These are phyloP conservation scores for Pterostichus madidus DNA, from an alignment of 2,888 invertebrate species.

Conservation along the genomic window DNA sequence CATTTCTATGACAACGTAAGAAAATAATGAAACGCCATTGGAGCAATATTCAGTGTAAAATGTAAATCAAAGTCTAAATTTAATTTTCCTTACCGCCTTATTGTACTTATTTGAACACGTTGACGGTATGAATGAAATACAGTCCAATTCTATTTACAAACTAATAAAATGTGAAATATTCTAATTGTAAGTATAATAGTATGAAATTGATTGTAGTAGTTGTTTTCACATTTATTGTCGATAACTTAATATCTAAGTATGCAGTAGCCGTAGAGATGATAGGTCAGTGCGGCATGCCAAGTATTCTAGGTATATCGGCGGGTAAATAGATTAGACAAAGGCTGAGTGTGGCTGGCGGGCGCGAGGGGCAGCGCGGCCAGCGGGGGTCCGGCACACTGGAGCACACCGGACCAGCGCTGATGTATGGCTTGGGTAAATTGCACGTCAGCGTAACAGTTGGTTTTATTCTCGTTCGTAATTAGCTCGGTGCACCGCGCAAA, in stretches of 20 bases:
- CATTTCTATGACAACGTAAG: no score
- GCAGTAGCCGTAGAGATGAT: conserved; percentile 2
- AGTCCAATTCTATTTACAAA: no score
- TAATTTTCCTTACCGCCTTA: no score
- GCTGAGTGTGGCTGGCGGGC: conserved; percentile 7
- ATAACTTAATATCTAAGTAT: conserved; percentile 30
- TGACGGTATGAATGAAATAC: no score
- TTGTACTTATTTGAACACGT: no score
- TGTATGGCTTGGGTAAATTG: conserved; percentile 60
- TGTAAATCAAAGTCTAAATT: no score
- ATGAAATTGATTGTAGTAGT: neutral
- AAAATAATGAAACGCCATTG: no score
- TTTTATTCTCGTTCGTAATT: conserved; percentile 57
- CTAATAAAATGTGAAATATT: neutral
- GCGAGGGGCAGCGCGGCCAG: neutral
- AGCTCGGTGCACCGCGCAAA: conserved; percentile 8
- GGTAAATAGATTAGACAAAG: conserved; percentile 64
- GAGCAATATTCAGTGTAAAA: no score
- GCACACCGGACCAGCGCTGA: conserved; percentile 2
- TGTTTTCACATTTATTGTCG: neutral
- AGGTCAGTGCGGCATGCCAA: conserved; percentile 23
- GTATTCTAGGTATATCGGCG: conserved; percentile 17
- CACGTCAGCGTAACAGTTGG: conserved; percentile 44
- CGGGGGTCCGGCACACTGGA: neutral
- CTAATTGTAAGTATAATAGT: neutral